Conservation (phyloP, 2,797 vertebrate genomes). For the Sebastes itinus region DNA sequence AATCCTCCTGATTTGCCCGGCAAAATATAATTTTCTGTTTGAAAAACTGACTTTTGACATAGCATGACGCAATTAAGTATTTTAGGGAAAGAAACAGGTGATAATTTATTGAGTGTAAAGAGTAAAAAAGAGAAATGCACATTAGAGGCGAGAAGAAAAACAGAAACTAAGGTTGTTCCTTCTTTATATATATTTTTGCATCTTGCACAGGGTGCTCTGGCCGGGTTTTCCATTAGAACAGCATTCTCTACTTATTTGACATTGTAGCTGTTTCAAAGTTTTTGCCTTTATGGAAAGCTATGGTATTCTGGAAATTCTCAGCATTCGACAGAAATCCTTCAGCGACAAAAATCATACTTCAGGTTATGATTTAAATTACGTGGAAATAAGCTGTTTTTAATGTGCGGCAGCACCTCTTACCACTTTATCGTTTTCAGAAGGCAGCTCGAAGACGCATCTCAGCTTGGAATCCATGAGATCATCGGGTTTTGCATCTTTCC, state of each 20-base stretch:
- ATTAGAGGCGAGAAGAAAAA: neutral
- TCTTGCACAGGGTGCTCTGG: neutral
- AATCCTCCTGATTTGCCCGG: neutral
- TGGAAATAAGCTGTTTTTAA: constrained; percentile 9
- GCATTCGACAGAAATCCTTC: neutral
- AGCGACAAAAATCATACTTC: neutral
- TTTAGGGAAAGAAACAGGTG: neutral
- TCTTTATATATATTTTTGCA: neutral
- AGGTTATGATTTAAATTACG: neutral
- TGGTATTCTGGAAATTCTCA: neutral
- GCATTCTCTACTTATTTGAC: neutral
- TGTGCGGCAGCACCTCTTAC: constrained; percentile 83
- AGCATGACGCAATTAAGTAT: neutral
- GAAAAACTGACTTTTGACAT: neutral
- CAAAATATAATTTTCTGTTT: neutral
- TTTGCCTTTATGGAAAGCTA: neutral
- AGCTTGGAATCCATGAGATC: constrained; percentile 99
- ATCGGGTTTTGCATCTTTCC: constrained; percentile 98
- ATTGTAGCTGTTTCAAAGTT: neutral
- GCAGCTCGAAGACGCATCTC: constrained; percentile 98
- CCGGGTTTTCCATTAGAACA: neutral
- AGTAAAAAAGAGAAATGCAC: neutral
- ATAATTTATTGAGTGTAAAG: neutral
- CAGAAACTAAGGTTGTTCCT: neutral
- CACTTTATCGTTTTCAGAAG: constrained; percentile 96